Evolutionary conservation across 2,888 invertebrate genomes (phyloP).

Genomic region (Meliscaeva auricollis): DNA sequence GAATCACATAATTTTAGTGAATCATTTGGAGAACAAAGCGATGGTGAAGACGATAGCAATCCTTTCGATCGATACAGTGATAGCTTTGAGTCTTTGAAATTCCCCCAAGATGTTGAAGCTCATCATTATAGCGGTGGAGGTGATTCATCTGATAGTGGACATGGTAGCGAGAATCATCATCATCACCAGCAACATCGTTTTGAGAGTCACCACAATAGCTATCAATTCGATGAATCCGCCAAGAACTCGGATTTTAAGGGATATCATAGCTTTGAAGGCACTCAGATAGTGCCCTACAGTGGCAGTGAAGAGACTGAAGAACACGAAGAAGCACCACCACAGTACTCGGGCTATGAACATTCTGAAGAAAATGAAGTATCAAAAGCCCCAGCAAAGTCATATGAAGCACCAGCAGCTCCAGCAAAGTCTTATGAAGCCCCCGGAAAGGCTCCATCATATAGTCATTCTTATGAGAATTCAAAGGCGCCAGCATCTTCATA

Average conservation of each 20-base stretch:
- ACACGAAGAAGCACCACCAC: slow-evolving; percentile 13
- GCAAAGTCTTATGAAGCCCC: neutral
- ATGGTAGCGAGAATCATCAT: neutral
- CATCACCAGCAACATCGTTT: slow-evolving; percentile 28
- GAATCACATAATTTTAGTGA: slow-evolving; percentile 36
- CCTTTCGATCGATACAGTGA: slow-evolving; percentile 44
- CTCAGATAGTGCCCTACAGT: slow-evolving; percentile 62
- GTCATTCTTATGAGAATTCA: neutral
- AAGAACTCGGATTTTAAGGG: slow-evolving; percentile 42
- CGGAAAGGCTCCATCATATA: too few relatives aligned
- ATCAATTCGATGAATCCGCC: slow-evolving; percentile 38
- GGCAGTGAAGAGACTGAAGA: slow-evolving; percentile 46
- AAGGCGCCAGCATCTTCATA: slow-evolving; percentile 11
- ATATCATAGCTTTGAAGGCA: slow-evolving; percentile 33
- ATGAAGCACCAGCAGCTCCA: neutral
- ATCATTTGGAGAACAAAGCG: slow-evolving; percentile 46
- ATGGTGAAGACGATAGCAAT: slow-evolving; percentile 25
- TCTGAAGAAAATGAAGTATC: slow-evolving; percentile 19
- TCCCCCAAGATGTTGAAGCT: slow-evolving; percentile 60
- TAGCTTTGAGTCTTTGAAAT: slow-evolving; percentile 57
- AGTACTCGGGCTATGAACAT: slow-evolving; percentile 38
- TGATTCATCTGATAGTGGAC: slow-evolving; percentile 7
- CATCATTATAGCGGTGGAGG: slow-evolving; percentile 55
- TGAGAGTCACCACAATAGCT: slow-evolving; percentile 26
- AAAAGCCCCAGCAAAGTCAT: neutral